Evolutionary conservation across 64 coral and sea anemone genomes (phyloP).

Genomic region (Dendronephthya gigantea): DNA sequence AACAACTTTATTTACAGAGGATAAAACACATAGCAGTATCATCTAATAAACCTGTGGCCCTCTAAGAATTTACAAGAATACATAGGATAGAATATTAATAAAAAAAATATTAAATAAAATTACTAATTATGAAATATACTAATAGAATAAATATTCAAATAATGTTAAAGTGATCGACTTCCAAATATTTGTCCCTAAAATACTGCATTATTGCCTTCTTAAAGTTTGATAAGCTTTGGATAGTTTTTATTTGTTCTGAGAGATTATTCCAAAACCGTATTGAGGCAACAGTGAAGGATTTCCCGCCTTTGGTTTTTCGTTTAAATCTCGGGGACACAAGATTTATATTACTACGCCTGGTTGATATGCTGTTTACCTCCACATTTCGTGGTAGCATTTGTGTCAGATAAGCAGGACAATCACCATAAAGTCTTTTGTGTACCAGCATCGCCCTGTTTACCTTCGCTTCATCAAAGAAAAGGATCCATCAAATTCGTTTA

Average conservation of each 20-base stretch:
- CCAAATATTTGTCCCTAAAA: slow-evolving; percentile 10
- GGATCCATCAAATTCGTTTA: background rate
- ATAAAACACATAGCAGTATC: background rate
- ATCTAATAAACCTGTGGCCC: slow-evolving; percentile 5
- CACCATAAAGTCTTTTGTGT: background rate
- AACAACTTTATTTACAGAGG: too few species aligned
- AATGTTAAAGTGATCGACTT: background rate
- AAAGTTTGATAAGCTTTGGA: background rate
- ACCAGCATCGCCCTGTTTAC: background rate
- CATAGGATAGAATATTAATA: background rate
- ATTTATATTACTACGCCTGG: slow-evolving; percentile 17
- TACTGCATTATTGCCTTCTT: background rate
- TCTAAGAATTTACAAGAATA: too few species aligned
- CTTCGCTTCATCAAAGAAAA: background rate
- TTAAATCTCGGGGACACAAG: slow-evolving; percentile 35
- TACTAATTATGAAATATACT: slow-evolving; percentile 13
- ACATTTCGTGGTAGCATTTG: slow-evolving; percentile 3
- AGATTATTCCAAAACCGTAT: slow-evolving; percentile 17
- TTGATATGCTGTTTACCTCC: slow-evolving; percentile 15
- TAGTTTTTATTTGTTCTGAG: background rate
- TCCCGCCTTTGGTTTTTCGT: slow-evolving; percentile 29
- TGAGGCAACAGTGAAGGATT: slow-evolving; percentile 22
- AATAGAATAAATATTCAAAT: background rate
- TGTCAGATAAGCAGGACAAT: background rate
- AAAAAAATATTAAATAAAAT: background rate